Evolutionary conservation across 2,888 invertebrate species (phyloP).

Genomic region (Drosophila prolongata): DNA sequence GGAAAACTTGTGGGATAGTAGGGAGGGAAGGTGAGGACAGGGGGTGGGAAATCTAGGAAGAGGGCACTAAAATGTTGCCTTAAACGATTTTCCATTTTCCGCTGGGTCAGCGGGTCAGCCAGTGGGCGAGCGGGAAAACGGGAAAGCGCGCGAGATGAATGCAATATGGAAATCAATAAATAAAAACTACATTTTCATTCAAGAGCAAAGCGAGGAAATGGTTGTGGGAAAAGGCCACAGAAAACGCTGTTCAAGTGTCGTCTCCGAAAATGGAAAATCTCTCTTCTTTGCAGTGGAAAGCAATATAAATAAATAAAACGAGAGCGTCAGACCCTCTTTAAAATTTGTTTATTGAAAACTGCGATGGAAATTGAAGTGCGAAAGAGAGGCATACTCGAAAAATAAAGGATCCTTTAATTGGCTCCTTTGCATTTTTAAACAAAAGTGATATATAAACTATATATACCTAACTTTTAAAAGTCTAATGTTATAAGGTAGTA

Average conservation of each 20-base stretch:
- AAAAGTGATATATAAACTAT: no score
- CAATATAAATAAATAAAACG: slow-evolving; percentile 7
- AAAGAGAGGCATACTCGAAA: not conserved
- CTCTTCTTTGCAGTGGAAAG: not conserved
- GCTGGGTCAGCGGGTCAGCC: slow-evolving; percentile 30
- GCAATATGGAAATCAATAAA: slow-evolving; percentile 36
- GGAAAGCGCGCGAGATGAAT: slow-evolving; percentile 29
- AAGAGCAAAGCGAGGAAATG: slow-evolving; percentile 6
- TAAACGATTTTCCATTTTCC: slow-evolving; percentile 22
- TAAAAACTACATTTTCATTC: slow-evolving; percentile 25
- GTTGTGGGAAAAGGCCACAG: slow-evolving; percentile 3
- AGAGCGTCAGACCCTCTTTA: not conserved
- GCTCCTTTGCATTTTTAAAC: not conserved
- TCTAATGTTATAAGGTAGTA: no score
- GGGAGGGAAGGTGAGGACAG: not conserved
- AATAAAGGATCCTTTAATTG: not conserved
- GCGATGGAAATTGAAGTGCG: slow-evolving; percentile 6
- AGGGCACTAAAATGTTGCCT: slow-evolving; percentile 21
- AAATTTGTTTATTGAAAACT: slow-evolving; percentile 9
- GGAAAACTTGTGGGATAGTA: not conserved
- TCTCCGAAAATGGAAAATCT: slow-evolving; percentile 2
- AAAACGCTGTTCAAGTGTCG: slow-evolving; percentile 15
- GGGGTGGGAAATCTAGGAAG: slow-evolving; percentile 20
- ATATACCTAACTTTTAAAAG: no score
- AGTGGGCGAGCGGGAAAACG: slow-evolving; percentile 21